Evolutionary conservation across 2,888 invertebrate species (phyloP).

Genomic region (Drosophila helvetica): DNA sequence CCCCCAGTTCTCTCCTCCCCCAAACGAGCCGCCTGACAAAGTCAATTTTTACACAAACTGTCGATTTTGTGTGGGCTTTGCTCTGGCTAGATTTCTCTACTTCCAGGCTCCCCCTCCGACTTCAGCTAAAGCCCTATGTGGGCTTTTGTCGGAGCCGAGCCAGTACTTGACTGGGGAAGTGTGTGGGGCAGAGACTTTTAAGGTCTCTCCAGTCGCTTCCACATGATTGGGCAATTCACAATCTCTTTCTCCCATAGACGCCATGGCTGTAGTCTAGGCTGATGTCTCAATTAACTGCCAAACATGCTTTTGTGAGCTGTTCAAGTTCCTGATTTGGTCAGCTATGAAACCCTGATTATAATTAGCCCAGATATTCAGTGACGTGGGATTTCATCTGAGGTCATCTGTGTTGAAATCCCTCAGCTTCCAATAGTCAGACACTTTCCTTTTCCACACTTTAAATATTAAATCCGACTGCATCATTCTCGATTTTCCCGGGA

Average conservation of each 20-base stretch:
- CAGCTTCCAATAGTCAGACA: too few relatives aligned
- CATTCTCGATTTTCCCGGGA: constrained; percentile 3
- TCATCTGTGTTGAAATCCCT: background rate
- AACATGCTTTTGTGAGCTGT: constrained; percentile 49
- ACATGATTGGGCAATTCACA: constrained; percentile 71
- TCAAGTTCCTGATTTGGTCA: constrained; percentile 15
- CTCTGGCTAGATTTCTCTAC: constrained; percentile 10
- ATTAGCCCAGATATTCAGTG: constrained; percentile 24
- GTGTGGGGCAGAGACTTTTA: constrained; percentile 25
- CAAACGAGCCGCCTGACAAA: constrained; percentile 2
- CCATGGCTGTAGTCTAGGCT: constrained; percentile 66
- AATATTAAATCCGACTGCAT: constrained; percentile 16
- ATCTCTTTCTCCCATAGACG: constrained; percentile 42
- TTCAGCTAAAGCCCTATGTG: background rate
- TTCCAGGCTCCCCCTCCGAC: background rate
- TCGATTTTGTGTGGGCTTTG: constrained; percentile 56
- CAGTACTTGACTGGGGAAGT: constrained; percentile 24
- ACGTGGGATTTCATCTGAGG: background rate
- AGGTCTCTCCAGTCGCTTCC: constrained; percentile 63
- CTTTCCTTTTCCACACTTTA: background rate
- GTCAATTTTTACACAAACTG: constrained; percentile 61
- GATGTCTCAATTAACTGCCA: constrained; percentile 73
- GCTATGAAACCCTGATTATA: constrained; percentile 5
- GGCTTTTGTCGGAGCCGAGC: constrained; percentile 35
- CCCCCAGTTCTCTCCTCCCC: constrained; percentile 23